Conservation (phyloP, 2,888 invertebrate species). For the Leptopterna dolabrata region DNA sequence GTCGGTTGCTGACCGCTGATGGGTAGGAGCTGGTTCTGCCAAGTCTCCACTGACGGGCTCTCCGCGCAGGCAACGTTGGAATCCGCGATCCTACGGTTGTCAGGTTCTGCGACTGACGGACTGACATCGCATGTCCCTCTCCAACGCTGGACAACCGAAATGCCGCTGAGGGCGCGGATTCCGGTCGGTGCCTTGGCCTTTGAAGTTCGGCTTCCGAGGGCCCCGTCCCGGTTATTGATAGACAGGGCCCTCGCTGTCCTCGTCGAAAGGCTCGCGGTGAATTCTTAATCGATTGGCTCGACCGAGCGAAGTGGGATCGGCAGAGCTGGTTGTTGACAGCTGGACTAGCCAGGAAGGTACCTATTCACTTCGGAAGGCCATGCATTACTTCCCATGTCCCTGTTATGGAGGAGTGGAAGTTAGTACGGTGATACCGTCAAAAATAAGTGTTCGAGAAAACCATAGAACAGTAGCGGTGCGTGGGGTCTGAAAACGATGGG, state of each 20-base stretch:
- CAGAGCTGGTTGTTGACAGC: neutral
- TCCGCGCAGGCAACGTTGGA: neutral
- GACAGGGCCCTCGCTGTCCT: neutral
- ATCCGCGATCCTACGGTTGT: neutral
- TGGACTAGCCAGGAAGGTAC: neutral
- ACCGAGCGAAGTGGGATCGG: neutral
- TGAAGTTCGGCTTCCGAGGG: conserved; percentile 16
- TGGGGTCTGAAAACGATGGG: too few relatives aligned
- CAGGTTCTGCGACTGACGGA: neutral
- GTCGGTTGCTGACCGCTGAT: too few relatives aligned
- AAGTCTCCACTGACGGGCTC: too few relatives aligned
- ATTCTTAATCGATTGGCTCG: neutral
- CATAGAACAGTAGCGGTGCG: too few relatives aligned
- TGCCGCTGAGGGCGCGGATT: conserved; percentile 28
- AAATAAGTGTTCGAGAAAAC: too few relatives aligned
- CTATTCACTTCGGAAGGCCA: too few relatives aligned
- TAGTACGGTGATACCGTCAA: too few relatives aligned
- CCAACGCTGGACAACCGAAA: neutral
- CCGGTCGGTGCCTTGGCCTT: conserved; percentile 26
- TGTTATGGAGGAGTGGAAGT: too few relatives aligned
- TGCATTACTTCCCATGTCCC: too few relatives aligned
- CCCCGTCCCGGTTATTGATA: conserved; percentile 18
- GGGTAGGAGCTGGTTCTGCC: too few relatives aligned
- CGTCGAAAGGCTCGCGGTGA: neutral
- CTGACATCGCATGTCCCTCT: conserved; percentile 6